Base-by-base conservation (phyloP, 2,888 invertebrate genomes). In the Trimorus sp. region DNA sequence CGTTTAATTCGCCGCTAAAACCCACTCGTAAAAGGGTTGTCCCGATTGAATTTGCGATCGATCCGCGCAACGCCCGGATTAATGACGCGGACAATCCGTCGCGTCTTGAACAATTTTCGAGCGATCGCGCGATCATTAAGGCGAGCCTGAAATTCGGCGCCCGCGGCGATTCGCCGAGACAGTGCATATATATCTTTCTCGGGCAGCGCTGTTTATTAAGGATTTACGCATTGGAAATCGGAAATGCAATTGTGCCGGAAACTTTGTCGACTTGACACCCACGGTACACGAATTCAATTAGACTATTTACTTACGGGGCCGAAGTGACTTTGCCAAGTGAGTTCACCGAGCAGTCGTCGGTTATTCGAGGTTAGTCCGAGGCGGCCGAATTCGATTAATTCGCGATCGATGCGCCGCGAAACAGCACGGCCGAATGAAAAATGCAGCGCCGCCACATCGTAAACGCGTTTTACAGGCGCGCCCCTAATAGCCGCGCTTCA, bases 301-400 rank as follows among this genome's bases (percentile, higher is more conserved):
- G 76, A 73, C 65, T 81, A 76, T 83, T 81, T 78, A 83, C 81
- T 81, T 70, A 59, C 53, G 45, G 59, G 40, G 59, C 65, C 38
- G 86, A 85, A 87, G 87, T 84, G 85, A 83, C 79, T 87, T 78
- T 85, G 82, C 84, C 84, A 38, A 74, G 74, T 59, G 84, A 62
- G 85, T 85, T 80, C 59, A 78, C 84, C 62, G 68, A 78, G 26
- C 51, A 73, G 83, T 84, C 73, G 83, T 79, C 79, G 79, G 15
- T 45, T 37, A 84, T 84, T 83, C 83, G 82, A 82, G 78, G 87
- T 86, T 87, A 87, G 76, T 81, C 79, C 60, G 76, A 69, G 59
- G 49, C 49, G 75, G 71, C 36, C 60, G 81, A 79, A 85, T 79
- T 85, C 81, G 83, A 85, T 84, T 85, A 83, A 84, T 83, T 83